Evolutionary conservation across 37 sponge, comb jelly and placozoan genomes (phyloP), one percentile per base, ranked within the genome.

Genomic region (Halichondria panicea): DNA sequence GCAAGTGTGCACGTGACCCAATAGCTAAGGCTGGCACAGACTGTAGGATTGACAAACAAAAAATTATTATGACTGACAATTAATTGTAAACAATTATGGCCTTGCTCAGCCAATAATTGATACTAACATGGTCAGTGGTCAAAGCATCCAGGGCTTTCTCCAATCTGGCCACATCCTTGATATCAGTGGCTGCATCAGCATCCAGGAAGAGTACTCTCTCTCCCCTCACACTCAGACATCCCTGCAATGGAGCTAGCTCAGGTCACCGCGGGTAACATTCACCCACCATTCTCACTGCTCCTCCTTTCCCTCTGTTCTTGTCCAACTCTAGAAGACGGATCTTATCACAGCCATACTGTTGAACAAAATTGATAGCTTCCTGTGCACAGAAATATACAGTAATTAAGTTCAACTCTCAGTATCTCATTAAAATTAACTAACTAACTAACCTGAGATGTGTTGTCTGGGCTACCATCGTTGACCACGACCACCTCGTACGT

Each of bases 1-100:
- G 87, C 38, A 98, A 78, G 70, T 98, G 99, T n/a, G 99, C 91
- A n/a, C 99, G 56, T 19, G 99, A 98, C 0, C 99, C 99, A 66
- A 88, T 79, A 7, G 63, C 72, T 31, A 98, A 78, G 15, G 84
- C 92, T 24, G 81, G 77, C 13, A 32, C 56, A 46, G 81, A 76
- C 81, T 91, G 38, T 25, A n/a, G n/a, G n/a, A n/a, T n/a, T n/a
- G n/a, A n/a, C n/a, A n/a, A n/a, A n/a, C n/a, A n/a, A n/a, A n/a
- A 25, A 71, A 15, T 22, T 22, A 68, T 15, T 15, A 68, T n/a
- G n/a, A n/a, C n/a, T n/a, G n/a, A n/a, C n/a, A n/a, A n/a, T n/a
- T n/a, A n/a, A n/a, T n/a, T n/a, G n/a, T n/a, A n/a, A n/a, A n/a
- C n/a, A n/a, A n/a, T n/a, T n/a, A n/a, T n/a, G n/a, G n/a, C n/a